Conservation (phyloP, 2,888 invertebrate genomes). For the Scotopteryx bipunctaria region DNA sequence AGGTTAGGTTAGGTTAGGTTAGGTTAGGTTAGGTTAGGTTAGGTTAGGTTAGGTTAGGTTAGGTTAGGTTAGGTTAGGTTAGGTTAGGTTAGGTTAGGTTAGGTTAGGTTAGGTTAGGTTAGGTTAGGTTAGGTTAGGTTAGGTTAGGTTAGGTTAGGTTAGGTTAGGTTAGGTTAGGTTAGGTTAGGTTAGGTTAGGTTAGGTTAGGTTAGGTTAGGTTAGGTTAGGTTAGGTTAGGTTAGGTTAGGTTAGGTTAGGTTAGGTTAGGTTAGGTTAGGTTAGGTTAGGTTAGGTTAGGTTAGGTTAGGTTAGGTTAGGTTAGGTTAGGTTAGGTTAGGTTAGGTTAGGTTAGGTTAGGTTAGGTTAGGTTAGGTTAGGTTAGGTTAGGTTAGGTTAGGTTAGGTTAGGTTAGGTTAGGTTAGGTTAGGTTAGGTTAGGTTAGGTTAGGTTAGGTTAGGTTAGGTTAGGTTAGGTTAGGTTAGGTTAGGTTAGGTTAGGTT, state of each 20-base stretch:
- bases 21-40: slow-evolving; percentile 23
- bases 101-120: slow-evolving; percentile 29
- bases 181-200: slow-evolving; percentile 24
- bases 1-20: slow-evolving; percentile 17
- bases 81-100: slow-evolving; percentile 30
- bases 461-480: slow-evolving; percentile 33
- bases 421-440: slow-evolving; percentile 27
- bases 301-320: slow-evolving; percentile 14
- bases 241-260: slow-evolving; percentile 22
- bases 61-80: too few relatives aligned
- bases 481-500: slow-evolving; percentile 27
- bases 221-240: slow-evolving; percentile 23
- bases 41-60: slow-evolving; percentile 30
- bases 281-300: slow-evolving; percentile 14
- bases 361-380: slow-evolving; percentile 22
- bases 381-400: slow-evolving; percentile 21
- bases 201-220: slow-evolving; percentile 22
- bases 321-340: slow-evolving; percentile 18
- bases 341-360: slow-evolving; percentile 22
- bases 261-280: slow-evolving; percentile 26
- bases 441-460: slow-evolving; percentile 27
- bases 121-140: slow-evolving; percentile 32
- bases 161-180: slow-evolving; percentile 30
- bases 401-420: slow-evolving; percentile 28
- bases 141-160: too few relatives aligned